These are phyloP conservation scores for Colletes gigas DNA, from an alignment of 1,140 invertebrate genomes.

Conservation along the genomic window DNA sequence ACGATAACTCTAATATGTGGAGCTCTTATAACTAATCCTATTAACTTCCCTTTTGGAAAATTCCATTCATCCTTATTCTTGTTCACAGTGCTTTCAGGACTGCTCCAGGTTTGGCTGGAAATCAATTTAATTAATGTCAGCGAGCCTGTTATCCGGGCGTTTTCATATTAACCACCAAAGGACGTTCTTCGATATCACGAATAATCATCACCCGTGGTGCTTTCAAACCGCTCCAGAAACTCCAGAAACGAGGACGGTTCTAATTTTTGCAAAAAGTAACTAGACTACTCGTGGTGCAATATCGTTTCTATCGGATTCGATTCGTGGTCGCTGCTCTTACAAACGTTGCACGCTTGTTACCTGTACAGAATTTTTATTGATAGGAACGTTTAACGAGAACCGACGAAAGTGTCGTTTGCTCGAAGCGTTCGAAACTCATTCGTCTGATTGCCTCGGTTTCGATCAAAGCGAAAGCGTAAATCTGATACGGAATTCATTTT, in stretches of 20 bases:
- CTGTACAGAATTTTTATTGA: neutral
- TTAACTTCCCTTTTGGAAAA: neutral
- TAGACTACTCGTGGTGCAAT: slow-evolving; percentile 17
- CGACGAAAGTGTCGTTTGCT: neutral
- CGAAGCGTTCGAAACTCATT: neutral
- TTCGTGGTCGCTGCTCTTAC: neutral
- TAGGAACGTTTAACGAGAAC: neutral
- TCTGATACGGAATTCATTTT: slow-evolving; percentile 26
- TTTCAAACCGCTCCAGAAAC: slow-evolving; percentile 84
- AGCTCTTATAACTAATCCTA: neutral
- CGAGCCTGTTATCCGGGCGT: slow-evolving; percentile 70
- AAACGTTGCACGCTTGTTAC: neutral
- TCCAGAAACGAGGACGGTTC: slow-evolving; percentile 39
- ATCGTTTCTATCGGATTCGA: neutral
- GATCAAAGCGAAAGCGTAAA: neutral
- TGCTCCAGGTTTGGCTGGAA: neutral
- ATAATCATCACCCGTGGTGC: slow-evolving; percentile 85
- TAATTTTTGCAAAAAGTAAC: too few relatives aligned
- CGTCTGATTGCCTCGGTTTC: slow-evolving; percentile 8
- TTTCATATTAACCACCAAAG: slow-evolving; percentile 83
- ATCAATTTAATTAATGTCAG: slow-evolving; percentile 16
- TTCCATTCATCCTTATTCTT: neutral
- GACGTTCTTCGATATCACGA: slow-evolving; percentile 83
- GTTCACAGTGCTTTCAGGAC: neutral
- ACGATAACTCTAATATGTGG: neutral